These are phyloP conservation scores for Pipistrellus nathusii DNA, from an alignment of 2,797 vertebrate species.

Conservation along the genomic window DNA sequence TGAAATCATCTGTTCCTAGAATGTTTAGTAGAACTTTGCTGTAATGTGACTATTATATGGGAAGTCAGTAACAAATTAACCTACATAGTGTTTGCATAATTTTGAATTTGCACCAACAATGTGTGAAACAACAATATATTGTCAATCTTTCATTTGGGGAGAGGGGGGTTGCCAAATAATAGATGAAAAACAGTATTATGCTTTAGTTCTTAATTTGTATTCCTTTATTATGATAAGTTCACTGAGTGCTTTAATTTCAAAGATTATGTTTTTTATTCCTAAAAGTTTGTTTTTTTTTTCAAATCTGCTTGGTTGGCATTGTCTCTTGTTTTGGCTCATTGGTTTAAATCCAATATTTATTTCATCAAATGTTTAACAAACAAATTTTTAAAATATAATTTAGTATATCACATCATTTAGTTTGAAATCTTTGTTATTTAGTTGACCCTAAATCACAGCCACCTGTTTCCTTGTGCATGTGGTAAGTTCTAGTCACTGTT, in stretches of 20 bases:
- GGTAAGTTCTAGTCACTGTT: neutral
- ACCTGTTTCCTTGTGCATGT: neutral
- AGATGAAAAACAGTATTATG: neutral
- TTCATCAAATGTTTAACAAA: conserved; percentile 7
- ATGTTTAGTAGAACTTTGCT: neutral
- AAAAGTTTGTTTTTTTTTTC: conserved; percentile 7
- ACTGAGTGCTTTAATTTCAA: conserved; percentile 35
- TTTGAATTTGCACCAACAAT: neutral
- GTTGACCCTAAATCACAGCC: neutral
- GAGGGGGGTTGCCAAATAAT: neutral
- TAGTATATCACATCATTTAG: neutral
- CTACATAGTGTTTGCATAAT: neutral
- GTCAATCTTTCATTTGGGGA: neutral
- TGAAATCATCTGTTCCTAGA: conserved; percentile 6
- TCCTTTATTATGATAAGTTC: conserved; percentile 21
- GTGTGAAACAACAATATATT: neutral
- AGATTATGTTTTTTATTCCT: neutral
- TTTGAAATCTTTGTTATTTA: conserved; percentile 17
- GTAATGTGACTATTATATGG: neutral
- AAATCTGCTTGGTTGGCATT: conserved; percentile 23
- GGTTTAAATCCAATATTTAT: conserved; percentile 21
- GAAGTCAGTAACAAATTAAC: conserved; percentile 26
- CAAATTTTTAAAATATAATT: conserved; percentile 46
- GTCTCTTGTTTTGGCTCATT: neutral
- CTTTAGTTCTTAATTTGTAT: conserved; percentile 14